These are phyloP conservation scores for Heteronetta atricapilla DNA, from an alignment of 2,113 vertebrate genomes.

Conservation along the genomic window DNA sequence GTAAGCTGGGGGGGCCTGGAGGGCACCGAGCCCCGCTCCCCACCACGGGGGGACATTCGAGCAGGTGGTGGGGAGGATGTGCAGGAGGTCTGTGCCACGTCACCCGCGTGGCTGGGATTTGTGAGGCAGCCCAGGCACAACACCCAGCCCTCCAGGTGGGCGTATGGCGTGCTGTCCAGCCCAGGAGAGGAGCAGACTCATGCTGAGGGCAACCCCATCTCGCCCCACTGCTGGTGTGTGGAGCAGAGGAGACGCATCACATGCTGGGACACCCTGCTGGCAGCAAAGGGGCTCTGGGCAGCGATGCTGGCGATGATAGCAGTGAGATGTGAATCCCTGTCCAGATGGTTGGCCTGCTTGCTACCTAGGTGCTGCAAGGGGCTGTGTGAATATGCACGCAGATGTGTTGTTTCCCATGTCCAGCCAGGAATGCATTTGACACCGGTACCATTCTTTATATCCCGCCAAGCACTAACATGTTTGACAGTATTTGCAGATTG, in stretches of 20 bases:
- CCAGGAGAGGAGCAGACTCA: no score
- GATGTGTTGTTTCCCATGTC: neutral
- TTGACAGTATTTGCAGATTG: neutral
- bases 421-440: neutral
- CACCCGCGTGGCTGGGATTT: neutral
- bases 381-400: accelerated
- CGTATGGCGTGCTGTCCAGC: no score
- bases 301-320: no score
- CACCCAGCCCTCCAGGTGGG: neutral
- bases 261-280: accelerated
- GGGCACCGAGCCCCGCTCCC: neutral
- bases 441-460: accelerated
- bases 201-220: no score
- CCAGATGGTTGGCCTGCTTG: neutral
- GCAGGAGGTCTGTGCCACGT: neutral
- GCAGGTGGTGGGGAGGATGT: neutral
- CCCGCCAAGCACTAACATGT: neutral
- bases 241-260: no score
- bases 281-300: neutral
- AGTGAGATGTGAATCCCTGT: neutral
- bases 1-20: conserved; percentile 23
- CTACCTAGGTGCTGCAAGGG: neutral
- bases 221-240: no score
- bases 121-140: neutral
- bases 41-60: neutral